Base-by-base conservation (phyloP, 1,140 invertebrate species). In the Drosophila busckii region DNA sequence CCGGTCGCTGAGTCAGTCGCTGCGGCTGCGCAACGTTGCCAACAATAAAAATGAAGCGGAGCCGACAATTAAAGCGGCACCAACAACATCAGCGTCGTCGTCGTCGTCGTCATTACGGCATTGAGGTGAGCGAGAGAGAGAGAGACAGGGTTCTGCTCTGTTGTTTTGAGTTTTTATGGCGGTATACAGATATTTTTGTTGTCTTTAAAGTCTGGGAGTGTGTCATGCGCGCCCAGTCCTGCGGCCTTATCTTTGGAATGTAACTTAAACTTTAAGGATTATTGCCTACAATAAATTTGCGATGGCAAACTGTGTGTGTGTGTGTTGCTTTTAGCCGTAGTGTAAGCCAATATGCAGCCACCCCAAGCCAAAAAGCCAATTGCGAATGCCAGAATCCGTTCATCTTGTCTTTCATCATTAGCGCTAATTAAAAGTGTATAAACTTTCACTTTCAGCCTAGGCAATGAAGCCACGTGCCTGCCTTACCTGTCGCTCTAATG, bases 181-280 rank as follows among this genome's bases (percentile, higher is more conserved):
- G 71, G 66, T 76, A 45, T 65, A n/a, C n/a, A n/a, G n/a, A n/a
- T n/a, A n/a, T 65, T 61, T 40, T 38, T 13, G 12, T 32, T n/a
- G n/a, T n/a, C n/a, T n/a, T 4, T 17, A 34, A 32, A 50, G 35
- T 19, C 25, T 49, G 25, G n/a, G 17, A 50, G 26, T 56, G 40
- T 50, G 53, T 64, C 70, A 61, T 65, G 59, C 34, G 61, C 13
- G 46, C 41, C 28, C 40, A 61, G 26, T 56, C 38, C 54, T 63
- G 54, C 42, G 34, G n/a, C 37, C 76, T 82, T 82, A 82, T 82
- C 76, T 82, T 35, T 70, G 78, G 76, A 82, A 82, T 83, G 76
- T 82, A 82, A 82, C 66, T 83, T 82, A 82, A 82, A 83, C 76
- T 82, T 82, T 83, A 82, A 82, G 76, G 76, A 82, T 82, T 82